Evolutionary conservation across 2,797 vertebrate genomes (phyloP).

Genomic region (Pogonophryne albipinna): DNA sequence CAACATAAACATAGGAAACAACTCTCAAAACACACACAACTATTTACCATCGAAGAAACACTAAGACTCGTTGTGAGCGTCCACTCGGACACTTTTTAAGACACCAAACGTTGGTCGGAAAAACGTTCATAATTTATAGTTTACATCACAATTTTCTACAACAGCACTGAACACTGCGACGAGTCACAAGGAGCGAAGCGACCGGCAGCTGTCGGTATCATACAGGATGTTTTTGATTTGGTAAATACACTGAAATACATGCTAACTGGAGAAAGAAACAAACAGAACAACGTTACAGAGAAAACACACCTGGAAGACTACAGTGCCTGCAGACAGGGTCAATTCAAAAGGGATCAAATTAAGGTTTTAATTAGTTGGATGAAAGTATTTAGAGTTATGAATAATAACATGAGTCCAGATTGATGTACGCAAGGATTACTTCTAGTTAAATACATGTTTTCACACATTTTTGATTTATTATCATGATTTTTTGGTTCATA

Average conservation of each 20-base stretch:
- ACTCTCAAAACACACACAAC: conserved; percentile 72
- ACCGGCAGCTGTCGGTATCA: conserved; percentile 54
- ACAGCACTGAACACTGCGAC: conserved; percentile 67
- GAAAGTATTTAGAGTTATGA: not conserved
- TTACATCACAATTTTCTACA: conserved; percentile 78
- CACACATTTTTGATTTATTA: not conserved
- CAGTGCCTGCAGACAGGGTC: conserved; percentile 11
- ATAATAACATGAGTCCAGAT: not conserved
- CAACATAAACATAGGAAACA: conserved; percentile 76
- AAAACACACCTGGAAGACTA: conserved; percentile 29
- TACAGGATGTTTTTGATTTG: conserved; percentile 38
- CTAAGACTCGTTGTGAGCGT: conserved; percentile 44
- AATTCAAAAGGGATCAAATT: not conserved
- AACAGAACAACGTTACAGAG: conserved; percentile 9
- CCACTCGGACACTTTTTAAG: conserved; percentile 21
- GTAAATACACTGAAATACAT: conserved; percentile 22
- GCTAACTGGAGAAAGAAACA: conserved; percentile 33
- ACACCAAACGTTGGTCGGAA: conserved; percentile 25
- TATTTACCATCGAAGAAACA: conserved; percentile 70
- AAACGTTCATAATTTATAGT: conserved; percentile 74
- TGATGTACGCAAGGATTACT: not conserved
- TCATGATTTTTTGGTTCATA: not conserved
- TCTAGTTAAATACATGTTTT: not conserved
- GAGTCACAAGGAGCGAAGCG: conserved; percentile 59
- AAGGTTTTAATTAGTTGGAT: conserved; percentile 10